These are phyloP conservation scores for Ailurus styani DNA, from an alignment of 2,113 vertebrate genomes.

Conservation along the genomic window DNA sequence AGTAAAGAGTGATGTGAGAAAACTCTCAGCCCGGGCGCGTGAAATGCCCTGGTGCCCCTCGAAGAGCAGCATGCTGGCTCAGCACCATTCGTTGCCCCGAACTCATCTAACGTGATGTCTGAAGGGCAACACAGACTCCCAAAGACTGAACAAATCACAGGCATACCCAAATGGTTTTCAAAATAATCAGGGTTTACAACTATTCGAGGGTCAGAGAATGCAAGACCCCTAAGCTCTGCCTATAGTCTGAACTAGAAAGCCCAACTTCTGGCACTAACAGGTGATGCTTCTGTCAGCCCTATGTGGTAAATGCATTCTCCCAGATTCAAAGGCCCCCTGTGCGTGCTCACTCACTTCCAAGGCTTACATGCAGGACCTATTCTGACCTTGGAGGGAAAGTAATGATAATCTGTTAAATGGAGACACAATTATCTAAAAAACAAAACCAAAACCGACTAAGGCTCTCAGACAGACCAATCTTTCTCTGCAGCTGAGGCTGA, in stretches of 20 bases:
- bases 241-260: neutral
- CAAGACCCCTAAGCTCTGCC: neutral
- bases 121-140: neutral
- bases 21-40: accelerated
- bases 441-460: neutral
- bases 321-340: neutral
- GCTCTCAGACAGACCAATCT: neutral
- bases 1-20: neutral
- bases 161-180: neutral
- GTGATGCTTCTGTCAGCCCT: neutral
- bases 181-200: neutral
- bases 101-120: neutral
- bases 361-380: neutral
- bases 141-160: conserved; percentile 4
- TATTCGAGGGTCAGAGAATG: neutral
- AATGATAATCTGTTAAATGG: neutral
- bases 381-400: neutral
- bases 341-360: neutral
- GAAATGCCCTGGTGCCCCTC: neutral
- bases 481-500: neutral
- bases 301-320: neutral
- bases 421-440: neutral
- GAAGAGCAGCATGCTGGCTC: neutral
- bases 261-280: neutral
- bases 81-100: neutral